Evolutionary conservation across 2,797 vertebrate genomes (phyloP), one percentile per base, ranked within the genome.

Genomic region (Alosa sapidissima): DNA sequence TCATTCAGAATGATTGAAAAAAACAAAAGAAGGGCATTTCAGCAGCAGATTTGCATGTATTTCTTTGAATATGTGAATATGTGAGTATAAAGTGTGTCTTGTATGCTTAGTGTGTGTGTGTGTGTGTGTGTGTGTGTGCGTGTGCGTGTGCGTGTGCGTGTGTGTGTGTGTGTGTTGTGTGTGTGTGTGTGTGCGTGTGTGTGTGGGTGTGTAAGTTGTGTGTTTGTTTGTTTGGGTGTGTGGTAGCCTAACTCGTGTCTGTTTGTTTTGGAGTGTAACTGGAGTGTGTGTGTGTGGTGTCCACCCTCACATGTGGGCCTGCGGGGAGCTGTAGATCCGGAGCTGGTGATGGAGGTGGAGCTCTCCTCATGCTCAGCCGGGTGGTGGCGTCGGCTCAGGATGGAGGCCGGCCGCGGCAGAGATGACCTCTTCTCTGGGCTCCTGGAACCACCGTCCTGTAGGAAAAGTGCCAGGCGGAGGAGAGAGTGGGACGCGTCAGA

Each of bases 381-480:
- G 81, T 88, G 84, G 8, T 94, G 85, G 89, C 97, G 95, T 82
- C 98, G 97, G 86, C 95, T 96, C 84, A 98, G 94, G 83, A 97
- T 96, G 1, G 97, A 97, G 81, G 97, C 96, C 49, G 98, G 98
- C 84, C 97, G 95, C 0, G 97, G 97, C 81, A 98, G 91, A 48
- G 98, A 97, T 5, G 97, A 98, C 81, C 96, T 96, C 90, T 98
- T 99, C 87, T 97, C 97, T 0, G 98, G 98, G 91, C 98, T 99
- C 92, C 94, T 95, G 85, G 93, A 96, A 19, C 97, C 91, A 81
- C 98, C 97, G 87, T 99, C 98, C 98, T 99, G 92, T 82, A 47
- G 83, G 2, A 19, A 13, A 13, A 36, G 41, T 4, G 41, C 41
- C 41, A 4, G 51, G 33, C 41, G 68, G 14, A 75, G 68, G 68